Base-by-base conservation (phyloP, 2,113 vertebrate genomes). In the Caloenas nicobarica region DNA sequence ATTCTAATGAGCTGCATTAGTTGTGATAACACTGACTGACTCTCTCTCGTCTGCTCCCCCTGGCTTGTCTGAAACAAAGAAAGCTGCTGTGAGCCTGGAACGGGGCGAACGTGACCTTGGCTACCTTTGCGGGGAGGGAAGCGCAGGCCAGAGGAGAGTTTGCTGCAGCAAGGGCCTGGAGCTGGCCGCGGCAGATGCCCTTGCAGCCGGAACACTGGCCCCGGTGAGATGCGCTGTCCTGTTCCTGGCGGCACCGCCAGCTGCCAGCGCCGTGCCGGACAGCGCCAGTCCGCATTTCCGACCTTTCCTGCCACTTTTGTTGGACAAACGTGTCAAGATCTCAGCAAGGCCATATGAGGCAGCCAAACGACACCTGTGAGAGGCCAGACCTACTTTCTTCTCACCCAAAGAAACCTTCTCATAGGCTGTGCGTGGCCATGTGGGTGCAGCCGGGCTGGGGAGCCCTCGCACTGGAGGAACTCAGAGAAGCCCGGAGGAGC, bases 1-100 rank as follows among this genome's bases (percentile, higher is more conserved):
- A 97, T 96, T 93, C 95, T 97, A 97, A 97, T 96, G 94, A 97
- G 96, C 95, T 95, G 88, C 96, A 96, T 97, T 97, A 97, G 96
- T 95, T 95, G 95, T 92, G 86, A 81, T 96, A 96, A 96, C 96
- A 95, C 95, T 95, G 95, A 92, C 78, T 81, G 88, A 93, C 90
- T 96, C 82, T 95, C 81, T 78, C 94, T 89, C 56, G 88, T 89
- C 95, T 91, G 86, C 81, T 95, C 69, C 94, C 92, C 46, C 91
- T 42, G 96, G 91, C 95, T 88, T 72, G 85, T 88, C 83, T 94
- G 89, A 85, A 89, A 40, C 88, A 93, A 92, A 88, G 61, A 81
- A 61, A 95, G 91, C 81, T 90, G 83, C 76, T 51, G 57, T 83
- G 61, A 87, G 86, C 83, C 80, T 76, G 81, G 18, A 79, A 36